phyloP scores from a whole-genome alignment of 2,113 vertebrate genomes.

The Apus apus region DNA sequence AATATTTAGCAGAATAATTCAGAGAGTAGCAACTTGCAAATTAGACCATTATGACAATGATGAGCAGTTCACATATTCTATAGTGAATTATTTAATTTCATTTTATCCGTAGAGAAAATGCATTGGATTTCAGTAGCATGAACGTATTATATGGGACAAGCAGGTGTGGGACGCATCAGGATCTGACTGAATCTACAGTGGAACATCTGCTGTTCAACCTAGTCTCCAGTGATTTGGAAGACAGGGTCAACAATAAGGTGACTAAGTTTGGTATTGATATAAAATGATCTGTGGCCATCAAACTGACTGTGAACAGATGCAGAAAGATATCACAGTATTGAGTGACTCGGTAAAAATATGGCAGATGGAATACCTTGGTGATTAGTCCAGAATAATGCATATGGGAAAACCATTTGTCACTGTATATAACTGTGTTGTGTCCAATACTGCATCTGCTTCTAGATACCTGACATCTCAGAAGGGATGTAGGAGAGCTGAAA shows the following conservation, averaged over 20 bases:
- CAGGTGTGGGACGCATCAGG: background rate
- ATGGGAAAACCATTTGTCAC: constrained; percentile 31
- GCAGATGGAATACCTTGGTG: constrained; percentile 38
- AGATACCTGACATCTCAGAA: background rate
- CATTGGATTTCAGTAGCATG: background rate
- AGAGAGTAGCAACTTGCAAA: background rate
- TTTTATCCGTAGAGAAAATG: background rate
- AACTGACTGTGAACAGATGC: constrained; percentile 56
- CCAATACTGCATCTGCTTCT: background rate
- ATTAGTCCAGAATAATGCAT: background rate
- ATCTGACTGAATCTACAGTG: background rate
- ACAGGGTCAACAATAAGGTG: background rate
- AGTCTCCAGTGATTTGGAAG: background rate
- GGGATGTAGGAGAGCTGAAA: background rate
- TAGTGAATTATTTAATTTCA: background rate
- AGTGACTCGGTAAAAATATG: background rate
- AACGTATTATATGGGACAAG: background rate
- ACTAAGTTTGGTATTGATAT: background rate
- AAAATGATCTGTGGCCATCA: constrained; percentile 44
- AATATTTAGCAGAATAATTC: background rate
- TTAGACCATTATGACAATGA: background rate
- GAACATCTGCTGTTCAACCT: background rate
- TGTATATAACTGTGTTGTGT: background rate
- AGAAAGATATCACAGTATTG: background rate
- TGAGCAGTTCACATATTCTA: background rate